A percentile compares a stretch with the other conserved stretches of the same genome.
Conservation (phyloP, 2,797 vertebrate genomes). For the Cetoscarus ocellatus region DNA sequence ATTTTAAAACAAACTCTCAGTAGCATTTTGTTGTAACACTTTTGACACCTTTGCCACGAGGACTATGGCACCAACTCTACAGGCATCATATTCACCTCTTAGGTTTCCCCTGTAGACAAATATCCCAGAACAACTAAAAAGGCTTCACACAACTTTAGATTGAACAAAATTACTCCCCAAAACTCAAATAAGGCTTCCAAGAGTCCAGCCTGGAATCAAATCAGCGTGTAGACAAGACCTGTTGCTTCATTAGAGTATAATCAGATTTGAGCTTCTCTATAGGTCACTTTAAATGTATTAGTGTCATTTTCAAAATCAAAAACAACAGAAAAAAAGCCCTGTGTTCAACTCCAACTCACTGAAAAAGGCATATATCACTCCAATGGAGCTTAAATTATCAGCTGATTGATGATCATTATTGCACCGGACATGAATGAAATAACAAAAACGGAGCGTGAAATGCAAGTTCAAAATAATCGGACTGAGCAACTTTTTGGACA, state of each 20-base stretch:
- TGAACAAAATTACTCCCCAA: constrained; percentile 21
- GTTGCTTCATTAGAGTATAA: constrained; percentile 23
- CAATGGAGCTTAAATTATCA: constrained; percentile 32
- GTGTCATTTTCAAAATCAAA: constrained; percentile 1
- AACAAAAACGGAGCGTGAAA: constrained; percentile 17
- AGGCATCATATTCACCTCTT: constrained; percentile 22
- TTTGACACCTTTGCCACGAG: constrained; percentile 16
- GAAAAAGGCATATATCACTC: constrained; percentile 66
- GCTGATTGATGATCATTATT: constrained; percentile 61
- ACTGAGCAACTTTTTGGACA: constrained; percentile 19
- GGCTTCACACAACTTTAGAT: constrained; percentile 13
- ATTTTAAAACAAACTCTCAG: not conserved
- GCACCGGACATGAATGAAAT: constrained; percentile 30
- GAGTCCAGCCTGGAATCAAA: constrained; percentile 78
- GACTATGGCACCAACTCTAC: constrained; percentile 47
- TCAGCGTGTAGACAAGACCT: constrained; percentile 18
- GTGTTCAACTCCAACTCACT: constrained; percentile 39
- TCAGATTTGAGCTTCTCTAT: constrained; percentile 20
- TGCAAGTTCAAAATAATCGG: constrained; percentile 7
- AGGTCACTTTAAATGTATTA: constrained; percentile 47
- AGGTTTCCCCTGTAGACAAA: constrained; percentile 3
- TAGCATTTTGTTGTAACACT: constrained; percentile 14
- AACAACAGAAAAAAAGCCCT: constrained; percentile 13
- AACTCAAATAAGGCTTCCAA: constrained; percentile 73
- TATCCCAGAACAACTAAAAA: not conserved